A percentile compares a stretch with the other conserved stretches of the same genome.
Conservation (phyloP, 1,140 invertebrate genomes). For the Ephestia elutella region DNA sequence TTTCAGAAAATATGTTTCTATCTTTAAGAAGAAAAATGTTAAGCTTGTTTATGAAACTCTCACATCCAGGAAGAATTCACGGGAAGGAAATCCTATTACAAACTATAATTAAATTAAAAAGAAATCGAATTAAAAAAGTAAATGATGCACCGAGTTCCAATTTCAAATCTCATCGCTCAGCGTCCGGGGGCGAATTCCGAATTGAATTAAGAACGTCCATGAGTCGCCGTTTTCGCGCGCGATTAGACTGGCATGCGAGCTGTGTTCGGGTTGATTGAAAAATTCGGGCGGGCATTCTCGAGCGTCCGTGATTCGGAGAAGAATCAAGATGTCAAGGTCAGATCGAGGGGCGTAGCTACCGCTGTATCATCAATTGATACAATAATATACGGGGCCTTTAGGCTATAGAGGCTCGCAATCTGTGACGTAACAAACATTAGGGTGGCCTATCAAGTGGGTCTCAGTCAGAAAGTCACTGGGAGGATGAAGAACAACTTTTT, state of each 20-base stretch:
- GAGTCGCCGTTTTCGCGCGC: slow-evolving; percentile 5
- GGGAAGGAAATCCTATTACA: too few species aligned
- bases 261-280: slow-evolving; percentile 5
- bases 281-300: background rate
- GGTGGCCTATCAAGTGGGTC: too few species aligned
- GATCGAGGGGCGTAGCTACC: too few species aligned
- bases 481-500: too few species aligned
- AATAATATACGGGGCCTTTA: too few species aligned
- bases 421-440: too few species aligned
- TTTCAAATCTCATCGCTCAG: slow-evolving; percentile 8
- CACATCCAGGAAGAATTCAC: background rate
- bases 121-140: background rate
- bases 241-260: slow-evolving; percentile 2
- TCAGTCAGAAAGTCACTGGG: too few species aligned
- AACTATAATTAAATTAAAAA: background rate
- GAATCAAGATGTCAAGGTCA: background rate
- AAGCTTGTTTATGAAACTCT: too few species aligned
- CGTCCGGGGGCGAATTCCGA: slow-evolving; percentile 6
- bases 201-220: slow-evolving; percentile 5
- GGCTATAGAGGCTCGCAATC: too few species aligned
- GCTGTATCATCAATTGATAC: too few species aligned
- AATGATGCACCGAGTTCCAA: background rate
- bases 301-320: background rate
- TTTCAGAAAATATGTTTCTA: too few species aligned
- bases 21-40: too few species aligned